Evolutionary conservation across 2,113 vertebrate genomes (phyloP).

Genomic region (Kryptolebias marmoratus): DNA sequence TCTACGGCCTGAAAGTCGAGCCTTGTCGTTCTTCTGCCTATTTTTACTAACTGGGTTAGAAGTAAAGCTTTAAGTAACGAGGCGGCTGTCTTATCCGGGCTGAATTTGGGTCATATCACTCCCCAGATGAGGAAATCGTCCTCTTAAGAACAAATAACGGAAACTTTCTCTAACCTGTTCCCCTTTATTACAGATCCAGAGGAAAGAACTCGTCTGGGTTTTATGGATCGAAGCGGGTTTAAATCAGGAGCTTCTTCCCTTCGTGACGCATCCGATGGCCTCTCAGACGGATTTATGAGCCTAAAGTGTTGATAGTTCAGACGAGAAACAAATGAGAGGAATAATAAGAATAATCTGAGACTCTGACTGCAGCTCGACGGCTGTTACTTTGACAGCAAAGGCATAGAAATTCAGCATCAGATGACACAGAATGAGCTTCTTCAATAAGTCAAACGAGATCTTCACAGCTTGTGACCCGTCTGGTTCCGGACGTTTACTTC

Average conservation of each 20-base stretch:
- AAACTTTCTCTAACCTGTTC: slow-evolving; percentile 19
- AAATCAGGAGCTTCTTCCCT: not conserved
- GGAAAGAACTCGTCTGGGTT: slow-evolving; percentile 32
- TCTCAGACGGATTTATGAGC: slow-evolving; percentile 1
- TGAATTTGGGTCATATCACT: slow-evolving; percentile 50
- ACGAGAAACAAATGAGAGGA: too few relatives aligned
- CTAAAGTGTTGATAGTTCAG: too few relatives aligned
- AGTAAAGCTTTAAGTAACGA: slow-evolving; percentile 58
- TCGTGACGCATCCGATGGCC: not conserved
- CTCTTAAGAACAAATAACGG: slow-evolving; percentile 7
- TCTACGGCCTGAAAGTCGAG: not conserved
- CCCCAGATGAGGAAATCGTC: slow-evolving; percentile 23
- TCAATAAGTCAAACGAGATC: too few relatives aligned
- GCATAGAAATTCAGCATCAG: too few relatives aligned
- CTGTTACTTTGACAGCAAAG: too few relatives aligned
- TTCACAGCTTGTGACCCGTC: too few relatives aligned
- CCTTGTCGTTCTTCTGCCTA: slow-evolving; percentile 16
- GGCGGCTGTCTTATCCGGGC: slow-evolving; percentile 17
- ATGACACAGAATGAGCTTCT: too few relatives aligned
- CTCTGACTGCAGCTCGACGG: too few relatives aligned
- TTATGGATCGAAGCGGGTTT: slow-evolving; percentile 34
- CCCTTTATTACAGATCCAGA: slow-evolving; percentile 10
- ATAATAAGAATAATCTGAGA: too few relatives aligned
- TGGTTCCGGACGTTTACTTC: too few relatives aligned
- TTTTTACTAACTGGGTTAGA: slow-evolving; percentile 66